Base-by-base conservation (phyloP, 1,140 invertebrate species). In the Drosophila subpulchrella region DNA sequence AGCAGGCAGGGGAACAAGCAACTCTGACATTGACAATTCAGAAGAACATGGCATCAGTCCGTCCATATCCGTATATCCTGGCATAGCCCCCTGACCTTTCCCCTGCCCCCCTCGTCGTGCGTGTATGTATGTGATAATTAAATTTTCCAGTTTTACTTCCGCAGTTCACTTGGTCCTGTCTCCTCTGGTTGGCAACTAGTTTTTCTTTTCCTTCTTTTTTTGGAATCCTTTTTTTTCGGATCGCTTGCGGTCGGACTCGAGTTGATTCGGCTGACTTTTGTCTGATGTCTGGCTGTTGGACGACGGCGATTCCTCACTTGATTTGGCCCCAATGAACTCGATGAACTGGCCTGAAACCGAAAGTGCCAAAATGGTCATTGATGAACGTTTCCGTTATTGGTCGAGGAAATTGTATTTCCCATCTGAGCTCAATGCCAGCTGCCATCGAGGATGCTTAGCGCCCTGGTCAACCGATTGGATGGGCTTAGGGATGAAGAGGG, bases 111-210 rank as follows among this genome's bases (percentile, higher is more conserved):
- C 1, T 24, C 32, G 12, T 24, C 11, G 17, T 63, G 62, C 51
- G 41, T 71, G 56, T 57, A 47, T 78, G 62, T 78, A 76, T 82
- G 70, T 75, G 79, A 82, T 82, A 82, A 82, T 82, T 82, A 82
- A 82, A 82, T 82, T 82, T 82, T 82, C 80, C 79, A 78, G 79
- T 82, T 82, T 66, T 66, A 74, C 80, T 82, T 82, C 79, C 79
- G 77, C 47, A 60, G 54, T 62, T 71, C 71, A 79, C 55, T 75
- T 75, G 53, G 46, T 27, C 42, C 56, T 32, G 24, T 12, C 38
- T 39, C 38, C 17, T 44, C 38, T 17, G 20, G 15, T n/a, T 50
- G 39, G 48, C n/a, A 17, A 47, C 46, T 58, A 13, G 46, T 27
- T 36, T 42, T 55, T 53, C 39, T 17, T 36, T 17, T 44, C 13